phyloP scores from a whole-genome alignment of 1,140 invertebrate species.

The Pseudomyrmex flavicornis region DNA sequence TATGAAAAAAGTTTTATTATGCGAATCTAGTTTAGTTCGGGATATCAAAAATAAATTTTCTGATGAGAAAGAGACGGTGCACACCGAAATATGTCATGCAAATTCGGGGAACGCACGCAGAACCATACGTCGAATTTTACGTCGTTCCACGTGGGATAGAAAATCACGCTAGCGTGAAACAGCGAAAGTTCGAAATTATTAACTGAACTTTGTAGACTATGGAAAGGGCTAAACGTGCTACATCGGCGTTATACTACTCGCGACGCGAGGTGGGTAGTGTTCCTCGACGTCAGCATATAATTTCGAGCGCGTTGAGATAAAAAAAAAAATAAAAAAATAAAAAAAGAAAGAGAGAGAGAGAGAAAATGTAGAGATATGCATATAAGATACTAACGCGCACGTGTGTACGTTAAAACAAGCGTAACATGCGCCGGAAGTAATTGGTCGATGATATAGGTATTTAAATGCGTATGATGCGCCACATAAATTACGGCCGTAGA shows the following conservation, averaged over 20 bases:
- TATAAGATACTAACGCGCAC: background rate
- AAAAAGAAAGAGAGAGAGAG: background rate
- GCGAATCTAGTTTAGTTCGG: too few species aligned
- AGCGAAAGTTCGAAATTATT: conserved; percentile 53
- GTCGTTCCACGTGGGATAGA: conserved; percentile 4
- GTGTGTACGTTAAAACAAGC: background rate
- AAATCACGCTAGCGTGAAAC: conserved; percentile 38
- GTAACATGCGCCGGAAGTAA: conserved; percentile 1
- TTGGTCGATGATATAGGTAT: conserved; percentile 41
- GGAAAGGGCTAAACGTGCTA: conserved; percentile 25
- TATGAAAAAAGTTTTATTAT: too few species aligned
- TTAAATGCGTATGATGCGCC: conserved; percentile 41
- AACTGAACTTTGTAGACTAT: conserved; percentile 46
- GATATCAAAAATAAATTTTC: too few species aligned
- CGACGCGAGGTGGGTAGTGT: background rate
- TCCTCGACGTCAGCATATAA: conserved; percentile 20
- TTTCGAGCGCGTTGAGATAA: background rate
- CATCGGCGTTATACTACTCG: conserved; percentile 19
- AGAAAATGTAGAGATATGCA: too few species aligned
- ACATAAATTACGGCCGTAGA: conserved; percentile 43
- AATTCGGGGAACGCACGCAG: conserved; percentile 5
- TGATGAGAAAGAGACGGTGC: background rate
- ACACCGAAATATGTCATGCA: background rate
- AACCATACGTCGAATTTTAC: conserved; percentile 27
- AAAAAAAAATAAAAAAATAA: background rate